Base-by-base conservation (phyloP, 1,140 invertebrate species). In the Rhynchophorus ferrugineus region DNA sequence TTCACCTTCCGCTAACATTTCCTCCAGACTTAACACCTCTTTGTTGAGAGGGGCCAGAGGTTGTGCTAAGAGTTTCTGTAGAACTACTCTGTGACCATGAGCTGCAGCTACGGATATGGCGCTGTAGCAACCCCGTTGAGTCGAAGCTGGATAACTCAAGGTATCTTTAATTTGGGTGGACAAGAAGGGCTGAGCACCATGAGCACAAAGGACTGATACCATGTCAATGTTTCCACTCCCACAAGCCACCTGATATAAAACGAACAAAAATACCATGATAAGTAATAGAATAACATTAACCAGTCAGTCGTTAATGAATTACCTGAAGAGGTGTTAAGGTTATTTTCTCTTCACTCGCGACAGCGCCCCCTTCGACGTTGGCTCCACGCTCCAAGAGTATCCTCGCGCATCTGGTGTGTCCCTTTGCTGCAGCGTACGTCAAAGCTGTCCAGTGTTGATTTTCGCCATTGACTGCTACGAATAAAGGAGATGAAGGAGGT, bases 271-370 rank as follows among this genome's bases (percentile, higher is more conserved):
- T 29, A 29, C 11, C 5, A 29, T 48, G 56, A 29, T 29, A 29
- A 29, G 11, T 29, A 29, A 29, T 29, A 29, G 11, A 29, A 29
- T 29, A 29, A 29, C 5, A 29, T 6, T 29, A 29, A 29, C 24
- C 11, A 29, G 24, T 6, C 5, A 29, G n/a, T 29, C 5, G 24
- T 16, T 21, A 3, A 42, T 20, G 8, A 49, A 13, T 57, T 45
- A 83, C 83, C 73, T 94, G 90, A 1, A 94, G 63, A 0, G 90
- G 90, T 2, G 89, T 93, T 24, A 91, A 76, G 0, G 89, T 92
- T 57, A 82, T 85, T 52, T 87, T 87, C 55, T 91, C 88, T 64
- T 91, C 89, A 48, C 83, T 84, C 1, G 83, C 62, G 7, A 82
- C 76, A 0, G 87, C 88, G 0, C 88, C 89, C 5, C 89, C 90